These are phyloP conservation scores for Horisme vitalbata DNA, from an alignment of 2,888 invertebrate genomes.

Conservation along the genomic window DNA sequence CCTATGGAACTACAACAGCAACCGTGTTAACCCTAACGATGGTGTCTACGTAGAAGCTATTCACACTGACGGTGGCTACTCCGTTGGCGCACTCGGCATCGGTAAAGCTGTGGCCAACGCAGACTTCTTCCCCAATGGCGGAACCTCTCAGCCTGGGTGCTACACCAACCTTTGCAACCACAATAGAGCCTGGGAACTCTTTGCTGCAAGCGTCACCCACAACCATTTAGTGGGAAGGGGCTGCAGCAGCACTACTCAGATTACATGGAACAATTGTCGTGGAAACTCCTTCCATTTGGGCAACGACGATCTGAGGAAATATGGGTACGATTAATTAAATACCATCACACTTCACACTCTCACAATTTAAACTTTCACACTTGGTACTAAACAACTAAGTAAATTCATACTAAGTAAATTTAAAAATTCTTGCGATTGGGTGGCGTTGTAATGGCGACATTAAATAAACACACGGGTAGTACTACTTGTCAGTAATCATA, in stretches of 20 bases:
- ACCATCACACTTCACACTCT: not conserved
- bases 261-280: slow-evolving; percentile 48
- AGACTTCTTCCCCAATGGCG: slow-evolving; percentile 84
- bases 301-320: slow-evolving; percentile 51
- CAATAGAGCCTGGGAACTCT: slow-evolving; percentile 55
- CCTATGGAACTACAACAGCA: slow-evolving; percentile 44
- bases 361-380: too few species aligned
- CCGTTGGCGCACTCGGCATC: slow-evolving; percentile 64
- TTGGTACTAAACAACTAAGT: too few species aligned
- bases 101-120: slow-evolving; percentile 72
- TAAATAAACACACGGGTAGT: too few species aligned
- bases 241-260: slow-evolving; percentile 44
- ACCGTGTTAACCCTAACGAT: slow-evolving; percentile 52
- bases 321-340: slow-evolving; percentile 43
- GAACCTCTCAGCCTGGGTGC: slow-evolving; percentile 59
- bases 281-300: slow-evolving; percentile 50
- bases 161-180: slow-evolving; percentile 51
- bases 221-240: slow-evolving; percentile 49
- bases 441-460: too few species aligned
- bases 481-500: too few species aligned
- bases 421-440: too few species aligned
- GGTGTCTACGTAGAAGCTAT: slow-evolving; percentile 55
- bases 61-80: slow-evolving; percentile 67
- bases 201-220: slow-evolving; percentile 49
- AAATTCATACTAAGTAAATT: too few species aligned